Base-by-base conservation (phyloP, 53 echinoderm and acorn worm species). In the Glandiceps talaboti region DNA sequence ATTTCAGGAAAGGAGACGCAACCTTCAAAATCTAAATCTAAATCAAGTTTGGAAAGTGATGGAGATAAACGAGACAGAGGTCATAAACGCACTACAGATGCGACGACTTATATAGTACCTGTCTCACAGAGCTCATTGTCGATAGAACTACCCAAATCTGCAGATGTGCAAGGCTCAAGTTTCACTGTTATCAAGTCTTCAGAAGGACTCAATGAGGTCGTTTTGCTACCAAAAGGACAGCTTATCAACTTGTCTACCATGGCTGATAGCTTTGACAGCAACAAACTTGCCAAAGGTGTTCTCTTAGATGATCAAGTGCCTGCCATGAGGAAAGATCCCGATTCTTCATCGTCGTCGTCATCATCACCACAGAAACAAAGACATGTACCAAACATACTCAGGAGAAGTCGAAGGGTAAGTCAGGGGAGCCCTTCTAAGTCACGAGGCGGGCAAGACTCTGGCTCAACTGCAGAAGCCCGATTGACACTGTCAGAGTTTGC, bases 131-230 rank as follows among this genome's bases (percentile, higher is more conserved):
- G 89, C 28, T 87, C 89, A 12, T 85, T 94, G 82, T 86, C 91
- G 14, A 87, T 94, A 32, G 87, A 87, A 20, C 84, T 90, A 26
- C 94, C 94, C 10, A 87, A 89, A 84, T 88, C 87, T 29, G 90
- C 91, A 27, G 85, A 90, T 82, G 85, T 91, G 76, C 91, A 90
- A 79, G 81, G 91, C 33, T 89, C 91, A 64, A 87, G 85, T 29
- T 94, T 89, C 88, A 96, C 97, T 1, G 88, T 96, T 25, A 96
- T 96, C 74, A 85, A 93, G 1, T 96, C 97, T 12, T 87, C 87
- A 25, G 91, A 91, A n/a, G 91, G 90, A 25, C 87, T 86, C 33
- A 93, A 91, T 74, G 93, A 96, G 82, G 93, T 96, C 28, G 91
- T 96, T 27, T 73, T 96, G 32, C 86, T 96, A 20, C 97, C 97